A percentile compares a stretch with the other conserved stretches of the same genome.
phyloP scores from a whole-genome alignment of 2,797 vertebrate genomes.

The Benthosema pterotum region DNA sequence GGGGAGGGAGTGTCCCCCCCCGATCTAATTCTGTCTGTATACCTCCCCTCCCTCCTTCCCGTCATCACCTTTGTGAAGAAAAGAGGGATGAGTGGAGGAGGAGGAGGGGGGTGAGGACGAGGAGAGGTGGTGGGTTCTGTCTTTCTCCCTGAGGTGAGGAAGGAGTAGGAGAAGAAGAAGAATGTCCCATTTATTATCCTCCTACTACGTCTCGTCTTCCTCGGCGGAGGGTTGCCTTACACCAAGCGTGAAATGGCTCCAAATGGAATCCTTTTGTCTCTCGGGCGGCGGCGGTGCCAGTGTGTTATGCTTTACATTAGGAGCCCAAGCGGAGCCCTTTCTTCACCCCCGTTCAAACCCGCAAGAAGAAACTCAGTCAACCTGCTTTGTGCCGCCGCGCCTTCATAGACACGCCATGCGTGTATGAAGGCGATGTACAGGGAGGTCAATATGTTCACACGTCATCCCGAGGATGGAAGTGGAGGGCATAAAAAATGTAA shows the following conservation, averaged over 20 bases:
- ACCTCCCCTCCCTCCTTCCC: slow-evolving; percentile 22
- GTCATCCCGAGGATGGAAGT: not conserved
- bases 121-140: slow-evolving; percentile 16
- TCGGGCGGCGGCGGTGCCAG: slow-evolving; percentile 42
- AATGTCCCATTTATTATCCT: slow-evolving; percentile 62
- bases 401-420: slow-evolving; percentile 31
- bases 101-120: no score
- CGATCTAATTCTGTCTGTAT: no score
- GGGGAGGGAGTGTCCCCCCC: no score
- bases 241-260: slow-evolving; percentile 71
- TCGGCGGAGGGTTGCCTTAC: slow-evolving; percentile 57
- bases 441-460: not conserved
- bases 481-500: no score
- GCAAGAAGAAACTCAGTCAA: no score
- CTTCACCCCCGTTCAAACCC: not conserved
- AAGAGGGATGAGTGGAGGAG: slow-evolving; percentile 36
- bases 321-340: slow-evolving; percentile 9
- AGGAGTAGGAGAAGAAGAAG: slow-evolving; percentile 22
- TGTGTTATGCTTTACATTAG: slow-evolving; percentile 54
- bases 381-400: slow-evolving; percentile 18
- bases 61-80: slow-evolving; percentile 49
- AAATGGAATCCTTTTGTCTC: slow-evolving; percentile 70
- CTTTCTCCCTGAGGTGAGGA: slow-evolving; percentile 43
- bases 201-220: slow-evolving; percentile 41
- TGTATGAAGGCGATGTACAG: not conserved